Base-by-base conservation (phyloP, 2,888 invertebrate genomes). In the Tiphia femorata region DNA sequence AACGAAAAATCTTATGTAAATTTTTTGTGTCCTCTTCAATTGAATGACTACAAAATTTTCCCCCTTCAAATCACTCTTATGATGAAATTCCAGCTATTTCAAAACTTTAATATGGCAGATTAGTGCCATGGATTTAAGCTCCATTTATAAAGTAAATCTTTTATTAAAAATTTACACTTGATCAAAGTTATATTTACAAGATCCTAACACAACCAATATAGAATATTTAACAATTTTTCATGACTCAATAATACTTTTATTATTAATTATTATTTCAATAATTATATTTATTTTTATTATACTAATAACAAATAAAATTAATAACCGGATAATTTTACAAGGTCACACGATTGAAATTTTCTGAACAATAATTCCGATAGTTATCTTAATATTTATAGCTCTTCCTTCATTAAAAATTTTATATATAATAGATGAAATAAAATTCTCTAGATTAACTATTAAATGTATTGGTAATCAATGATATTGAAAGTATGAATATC, bases 201-300 rank as follows among this genome's bases (percentile, higher is more conserved):
- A 52, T 1, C 40, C 52, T 0, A 41, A 52, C 0, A 29, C 52
- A 0, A 47, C 30, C 0, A 23, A n/a, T 0, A 47, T 29, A 23
- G 38, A 40, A 1, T 12, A 40, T 33, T 33, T 52, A 52, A 48
- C 40, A 19, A 25, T 40, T 2, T 52, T 48, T 0, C 51, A 46
- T 12, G 23, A 53, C 1, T 40, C 10, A 7, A 7, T 46, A 51
- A 42, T 42, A 44, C 27, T 59, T 21, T 30, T 33, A 48, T 12
- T 46, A 23, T 43, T 7, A 19, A 83, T 85, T 86, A 81, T 80
- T 84, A 81, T 79, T 81, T 74, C 73, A 59, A 63, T 35, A 37
- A 54, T 48, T 17, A 3, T 27, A 0, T 49, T 21, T 1, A 44
- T 55, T 30, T 35, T 35, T 29, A 0, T 8, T 0, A n/a, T 0